Evolutionary conservation across 2,888 invertebrate genomes (phyloP).

Genomic region (Eurytoma californica): DNA sequence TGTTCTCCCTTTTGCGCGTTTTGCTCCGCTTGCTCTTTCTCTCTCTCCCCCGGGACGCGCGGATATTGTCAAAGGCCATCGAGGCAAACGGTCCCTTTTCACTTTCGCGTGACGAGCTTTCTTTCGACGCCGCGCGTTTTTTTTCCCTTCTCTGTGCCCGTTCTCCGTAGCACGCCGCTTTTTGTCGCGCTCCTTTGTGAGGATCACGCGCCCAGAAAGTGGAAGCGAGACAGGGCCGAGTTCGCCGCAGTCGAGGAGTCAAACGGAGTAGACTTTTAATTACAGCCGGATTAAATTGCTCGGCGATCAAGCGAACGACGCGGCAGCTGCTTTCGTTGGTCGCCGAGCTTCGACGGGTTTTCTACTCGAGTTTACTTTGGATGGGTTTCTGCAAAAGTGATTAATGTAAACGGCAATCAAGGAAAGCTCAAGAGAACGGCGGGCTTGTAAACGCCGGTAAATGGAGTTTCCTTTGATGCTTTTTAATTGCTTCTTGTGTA

Average conservation of each 20-base stretch:
- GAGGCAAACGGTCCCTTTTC: conserved; percentile 14
- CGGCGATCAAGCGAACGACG: conserved; percentile 32
- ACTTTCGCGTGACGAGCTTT: conserved; percentile 8
- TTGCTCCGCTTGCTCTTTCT: background rate
- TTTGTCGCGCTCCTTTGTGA: conserved; percentile 15
- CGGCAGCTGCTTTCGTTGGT: conserved; percentile 11
- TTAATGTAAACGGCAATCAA: conserved; percentile 18
- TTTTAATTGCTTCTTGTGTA: background rate
- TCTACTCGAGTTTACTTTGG: background rate
- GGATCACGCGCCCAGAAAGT: background rate
- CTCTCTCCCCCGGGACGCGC: background rate
- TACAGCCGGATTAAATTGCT: conserved; percentile 38
- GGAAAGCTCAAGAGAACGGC: background rate
- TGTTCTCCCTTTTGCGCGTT: conserved; percentile 51
- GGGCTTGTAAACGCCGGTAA: background rate
- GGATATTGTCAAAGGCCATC: conserved; percentile 26
- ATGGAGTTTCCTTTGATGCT: conserved; percentile 2
- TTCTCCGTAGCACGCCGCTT: background rate
- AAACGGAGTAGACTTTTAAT: conserved; percentile 41
- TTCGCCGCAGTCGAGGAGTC: background rate
- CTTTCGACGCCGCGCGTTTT: background rate
- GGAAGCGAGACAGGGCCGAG: too few species aligned
- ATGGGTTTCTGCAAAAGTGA: conserved; percentile 20
- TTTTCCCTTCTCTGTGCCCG: background rate
- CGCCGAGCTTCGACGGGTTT: background rate